Conservation (phyloP, 2,113 vertebrate species). For the Arizona elegans region DNA sequence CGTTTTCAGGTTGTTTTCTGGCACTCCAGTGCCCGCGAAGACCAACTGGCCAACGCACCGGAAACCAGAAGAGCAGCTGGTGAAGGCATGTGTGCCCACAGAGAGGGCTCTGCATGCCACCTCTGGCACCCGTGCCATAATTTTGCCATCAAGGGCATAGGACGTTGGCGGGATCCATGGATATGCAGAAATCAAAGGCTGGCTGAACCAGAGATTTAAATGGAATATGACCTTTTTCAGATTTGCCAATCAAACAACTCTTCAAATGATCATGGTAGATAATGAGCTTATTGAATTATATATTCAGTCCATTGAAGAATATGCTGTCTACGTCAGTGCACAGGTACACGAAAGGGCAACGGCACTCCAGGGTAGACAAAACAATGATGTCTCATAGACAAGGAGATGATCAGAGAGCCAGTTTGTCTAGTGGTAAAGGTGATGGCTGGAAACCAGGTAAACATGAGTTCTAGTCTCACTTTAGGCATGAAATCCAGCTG, state of each 20-base stretch:
- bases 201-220: not conserved
- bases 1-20: no score
- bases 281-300: not conserved
- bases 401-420: not conserved
- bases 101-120: no score
- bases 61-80: no score
- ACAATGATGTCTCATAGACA: not conserved
- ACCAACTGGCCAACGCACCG: no score
- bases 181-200: not conserved
- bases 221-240: not conserved
- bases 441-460: no score
- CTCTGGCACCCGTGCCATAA: no score
- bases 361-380: not conserved
- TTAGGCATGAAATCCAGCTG: no score
- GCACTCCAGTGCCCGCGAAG: no score
- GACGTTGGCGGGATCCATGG: not conserved
- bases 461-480: no score
- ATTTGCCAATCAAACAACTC: not conserved
- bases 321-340: not conserved
- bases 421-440: no score
- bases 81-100: no score
- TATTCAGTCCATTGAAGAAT: not conserved
- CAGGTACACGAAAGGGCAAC: not conserved
- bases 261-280: not conserved
- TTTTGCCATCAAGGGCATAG: no score